phyloP scores from a whole-genome alignment of 1,140 invertebrate species.

The Riptortus pedestris region DNA sequence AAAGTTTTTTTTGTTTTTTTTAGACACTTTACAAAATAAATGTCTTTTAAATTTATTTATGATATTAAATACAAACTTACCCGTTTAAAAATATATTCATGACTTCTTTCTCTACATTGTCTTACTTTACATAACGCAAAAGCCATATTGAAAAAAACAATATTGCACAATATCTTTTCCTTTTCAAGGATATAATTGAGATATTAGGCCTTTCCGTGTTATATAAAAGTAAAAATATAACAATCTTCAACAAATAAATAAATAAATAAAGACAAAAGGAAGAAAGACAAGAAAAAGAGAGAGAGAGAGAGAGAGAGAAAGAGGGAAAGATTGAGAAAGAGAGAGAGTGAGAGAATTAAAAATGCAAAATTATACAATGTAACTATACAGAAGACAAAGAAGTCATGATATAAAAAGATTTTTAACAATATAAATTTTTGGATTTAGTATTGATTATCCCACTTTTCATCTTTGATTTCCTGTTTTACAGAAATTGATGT shows the following conservation, averaged over 20 bases:
- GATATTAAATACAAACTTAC: conserved; percentile 29
- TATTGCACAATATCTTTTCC: neutral
- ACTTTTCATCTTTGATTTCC: conserved; percentile 31
- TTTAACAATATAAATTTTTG: conserved; percentile 10
- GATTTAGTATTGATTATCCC: conserved; percentile 31
- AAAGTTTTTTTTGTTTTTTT: conserved; percentile 8
- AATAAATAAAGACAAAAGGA: neutral
- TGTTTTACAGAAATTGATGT: conserved; percentile 25
- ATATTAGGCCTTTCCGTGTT: conserved; percentile 5
- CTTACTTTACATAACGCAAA: neutral
- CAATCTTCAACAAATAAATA: conserved; percentile 1
- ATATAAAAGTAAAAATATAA: neutral
- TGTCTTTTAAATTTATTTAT: conserved; percentile 25
- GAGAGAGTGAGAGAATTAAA: no score
- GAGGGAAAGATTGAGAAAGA: no score
- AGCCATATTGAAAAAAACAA: conserved; percentile 1
- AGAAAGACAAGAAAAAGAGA: neutral
- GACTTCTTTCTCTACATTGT: conserved; percentile 20
- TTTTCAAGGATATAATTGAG: neutral
- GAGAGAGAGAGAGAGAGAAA: no score
- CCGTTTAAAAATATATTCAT: conserved; percentile 29
- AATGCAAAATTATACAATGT: neutral
- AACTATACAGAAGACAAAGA: conserved; percentile 18
- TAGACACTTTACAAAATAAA: conserved; percentile 21
- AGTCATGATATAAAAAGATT: conserved; percentile 20